phyloP scores from a whole-genome alignment of 2,797 vertebrate genomes.

The Simalia tracyae region DNA sequence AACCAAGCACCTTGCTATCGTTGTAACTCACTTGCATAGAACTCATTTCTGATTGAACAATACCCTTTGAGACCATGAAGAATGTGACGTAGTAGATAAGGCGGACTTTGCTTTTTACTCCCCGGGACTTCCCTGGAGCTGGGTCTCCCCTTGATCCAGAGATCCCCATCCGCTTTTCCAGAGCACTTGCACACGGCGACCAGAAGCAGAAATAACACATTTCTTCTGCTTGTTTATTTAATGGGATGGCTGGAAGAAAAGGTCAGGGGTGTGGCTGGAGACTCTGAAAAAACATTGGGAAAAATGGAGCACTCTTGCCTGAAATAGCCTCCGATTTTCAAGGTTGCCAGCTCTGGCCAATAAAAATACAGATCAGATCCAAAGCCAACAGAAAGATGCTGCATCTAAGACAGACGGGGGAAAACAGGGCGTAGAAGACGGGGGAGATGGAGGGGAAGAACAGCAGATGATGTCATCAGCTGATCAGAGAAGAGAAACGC shows the following conservation, averaged over 20 bases:
- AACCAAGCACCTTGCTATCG: background rate
- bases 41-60: background rate
- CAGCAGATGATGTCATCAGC: conserved; percentile 55
- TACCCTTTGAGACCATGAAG: background rate
- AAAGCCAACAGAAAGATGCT: conserved; percentile 64
- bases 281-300: conserved; percentile 44
- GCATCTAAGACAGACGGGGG: conserved; percentile 49
- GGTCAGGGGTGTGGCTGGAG: conserved; percentile 18
- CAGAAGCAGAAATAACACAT: conserved; percentile 24
- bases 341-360: conserved; percentile 49
- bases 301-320: conserved; percentile 39
- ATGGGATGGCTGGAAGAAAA: conserved; percentile 40
- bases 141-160: background rate
- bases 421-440: conserved; percentile 42
- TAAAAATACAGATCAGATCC: conserved; percentile 55
- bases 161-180: conserved; percentile 5
- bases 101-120: background rate
- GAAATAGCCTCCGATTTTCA: conserved; percentile 65
- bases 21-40: background rate
- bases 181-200: background rate
- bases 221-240: conserved; percentile 29
- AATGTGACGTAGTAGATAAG: background rate
- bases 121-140: conserved; percentile 27
- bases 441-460: conserved; percentile 44
- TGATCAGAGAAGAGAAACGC: conserved; percentile 58